Conservation (phyloP, 2,888 invertebrate genomes). For the Melanostoma mellinum region DNA sequence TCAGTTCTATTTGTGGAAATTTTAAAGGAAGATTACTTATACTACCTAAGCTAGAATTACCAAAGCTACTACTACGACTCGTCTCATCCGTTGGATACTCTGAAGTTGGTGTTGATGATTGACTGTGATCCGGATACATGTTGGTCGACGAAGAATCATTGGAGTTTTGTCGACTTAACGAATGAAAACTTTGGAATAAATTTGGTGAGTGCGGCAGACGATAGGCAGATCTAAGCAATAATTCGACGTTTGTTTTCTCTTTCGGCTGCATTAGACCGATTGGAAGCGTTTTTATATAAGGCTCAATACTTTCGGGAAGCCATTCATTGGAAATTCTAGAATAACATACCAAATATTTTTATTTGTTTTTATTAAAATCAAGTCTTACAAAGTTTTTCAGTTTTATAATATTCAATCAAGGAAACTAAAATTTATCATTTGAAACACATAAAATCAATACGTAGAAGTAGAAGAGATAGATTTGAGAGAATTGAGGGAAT, state of each 20-base stretch:
- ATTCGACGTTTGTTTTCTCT: conserved; percentile 79
- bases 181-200: conserved; percentile 75
- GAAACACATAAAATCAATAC: no score
- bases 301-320: conserved; percentile 89
- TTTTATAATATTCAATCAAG: no score
- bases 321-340: conserved; percentile 93
- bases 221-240: conserved; percentile 79
- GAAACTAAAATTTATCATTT: no score
- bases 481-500: no score
- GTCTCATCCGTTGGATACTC: conserved; percentile 46
- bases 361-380: neutral
- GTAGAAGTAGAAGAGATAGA: no score
- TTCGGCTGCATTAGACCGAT: conserved; percentile 79
- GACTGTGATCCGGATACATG: conserved; percentile 26
- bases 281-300: conserved; percentile 84
- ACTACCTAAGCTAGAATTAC: conserved; percentile 48
- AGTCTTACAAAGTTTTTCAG: no score
- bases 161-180: conserved; percentile 64
- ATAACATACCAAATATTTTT: conserved; percentile 14
- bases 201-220: conserved; percentile 79
- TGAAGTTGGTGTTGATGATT: conserved; percentile 46
- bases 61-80: conserved; percentile 63
- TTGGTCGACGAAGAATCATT: conserved; percentile 48
- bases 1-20: conserved; percentile 78
- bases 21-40: conserved; percentile 63